phyloP scores from a whole-genome alignment of 2,888 invertebrate genomes.

The Onthophagus sagittarius region DNA sequence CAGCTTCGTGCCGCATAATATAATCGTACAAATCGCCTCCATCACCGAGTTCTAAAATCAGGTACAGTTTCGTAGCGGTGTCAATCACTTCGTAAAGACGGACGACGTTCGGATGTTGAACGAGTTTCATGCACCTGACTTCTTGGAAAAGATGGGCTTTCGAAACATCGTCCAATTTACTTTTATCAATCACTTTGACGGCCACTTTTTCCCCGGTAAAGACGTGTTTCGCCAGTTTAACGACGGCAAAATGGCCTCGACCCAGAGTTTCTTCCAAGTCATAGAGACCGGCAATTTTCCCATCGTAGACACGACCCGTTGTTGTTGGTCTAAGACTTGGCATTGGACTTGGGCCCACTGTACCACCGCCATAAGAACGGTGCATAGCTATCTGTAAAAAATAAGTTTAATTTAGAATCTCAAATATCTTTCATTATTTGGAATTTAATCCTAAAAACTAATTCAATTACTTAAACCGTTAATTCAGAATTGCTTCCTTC shows the following conservation, averaged over 20 bases:
- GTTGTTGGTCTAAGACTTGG: slow-evolving; percentile 35
- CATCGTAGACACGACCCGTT: slow-evolving; percentile 57
- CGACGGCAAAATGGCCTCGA: slow-evolving; percentile 97
- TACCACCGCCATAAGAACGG: slow-evolving; percentile 22
- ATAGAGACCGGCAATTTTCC: slow-evolving; percentile 94
- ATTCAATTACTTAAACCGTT: not conserved
- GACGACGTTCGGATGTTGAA: slow-evolving; percentile 98
- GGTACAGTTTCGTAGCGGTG: slow-evolving; percentile 95
- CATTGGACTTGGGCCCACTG: slow-evolving; percentile 17
- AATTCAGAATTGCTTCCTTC: not conserved
- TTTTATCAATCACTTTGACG: slow-evolving; percentile 98
- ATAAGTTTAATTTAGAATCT: not conserved
- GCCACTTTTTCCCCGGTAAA: slow-evolving; percentile 99
- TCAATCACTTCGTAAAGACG: slow-evolving; percentile 98
- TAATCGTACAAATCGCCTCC: slow-evolving; percentile 98
- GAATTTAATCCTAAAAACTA: not conserved
- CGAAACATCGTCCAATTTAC: slow-evolving; percentile 93
- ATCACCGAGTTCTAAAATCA: slow-evolving; percentile 96
- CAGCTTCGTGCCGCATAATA: slow-evolving; percentile 92
- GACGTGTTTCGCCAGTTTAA: slow-evolving; percentile 95
- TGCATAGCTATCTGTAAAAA: slow-evolving; percentile 17
- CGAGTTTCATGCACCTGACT: slow-evolving; percentile 97
- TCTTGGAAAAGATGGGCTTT: slow-evolving; percentile 94
- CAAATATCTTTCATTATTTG: not conserved
- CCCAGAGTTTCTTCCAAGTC: slow-evolving; percentile 97